phyloP scores from a whole-genome alignment of 2,888 invertebrate genomes.

The Drosophila nr. medialis region DNA sequence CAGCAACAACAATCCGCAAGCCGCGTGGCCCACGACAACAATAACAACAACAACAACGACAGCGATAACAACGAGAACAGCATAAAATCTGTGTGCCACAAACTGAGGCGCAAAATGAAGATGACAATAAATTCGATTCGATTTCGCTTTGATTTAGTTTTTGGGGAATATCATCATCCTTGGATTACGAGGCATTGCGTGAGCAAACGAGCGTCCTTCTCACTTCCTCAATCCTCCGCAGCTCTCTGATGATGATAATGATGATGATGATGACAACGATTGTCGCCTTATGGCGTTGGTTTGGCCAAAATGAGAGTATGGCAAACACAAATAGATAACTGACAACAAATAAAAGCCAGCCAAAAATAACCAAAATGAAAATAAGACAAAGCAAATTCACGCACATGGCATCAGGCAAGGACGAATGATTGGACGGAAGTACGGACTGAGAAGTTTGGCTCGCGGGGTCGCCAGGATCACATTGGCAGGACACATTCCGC shows the following conservation, averaged over 20 bases:
- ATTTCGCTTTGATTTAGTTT: conserved; percentile 80
- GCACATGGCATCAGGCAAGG: conserved; percentile 33
- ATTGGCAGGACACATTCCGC: conserved; percentile 64
- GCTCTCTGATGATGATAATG: conserved; percentile 23
- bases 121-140: conserved; percentile 81
- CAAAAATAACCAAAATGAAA: conserved; percentile 66
- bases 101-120: conserved; percentile 78
- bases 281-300: conserved; percentile 73
- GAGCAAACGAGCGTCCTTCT: conserved; percentile 34
- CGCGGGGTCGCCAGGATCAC: conserved; percentile 51
- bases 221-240: neutral
- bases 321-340: conserved; percentile 77
- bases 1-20: conserved; percentile 47
- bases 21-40: conserved; percentile 11
- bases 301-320: conserved; percentile 62
- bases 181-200: conserved; percentile 67
- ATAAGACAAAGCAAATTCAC: conserved; percentile 78
- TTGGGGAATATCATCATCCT: conserved; percentile 74
- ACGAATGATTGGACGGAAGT: conserved; percentile 5
- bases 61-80: conserved; percentile 1
- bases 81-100: conserved; percentile 63
- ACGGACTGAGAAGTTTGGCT: conserved; percentile 3
- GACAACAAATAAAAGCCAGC: conserved; percentile 76
- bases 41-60: neutral
- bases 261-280: conserved; percentile 62